Percentiles rank a stretch among this genome's conserved stretches.
These are phyloP conservation scores for Danio choprae DNA, from an alignment of 2,797 vertebrate species.

Conservation along the genomic window DNA sequence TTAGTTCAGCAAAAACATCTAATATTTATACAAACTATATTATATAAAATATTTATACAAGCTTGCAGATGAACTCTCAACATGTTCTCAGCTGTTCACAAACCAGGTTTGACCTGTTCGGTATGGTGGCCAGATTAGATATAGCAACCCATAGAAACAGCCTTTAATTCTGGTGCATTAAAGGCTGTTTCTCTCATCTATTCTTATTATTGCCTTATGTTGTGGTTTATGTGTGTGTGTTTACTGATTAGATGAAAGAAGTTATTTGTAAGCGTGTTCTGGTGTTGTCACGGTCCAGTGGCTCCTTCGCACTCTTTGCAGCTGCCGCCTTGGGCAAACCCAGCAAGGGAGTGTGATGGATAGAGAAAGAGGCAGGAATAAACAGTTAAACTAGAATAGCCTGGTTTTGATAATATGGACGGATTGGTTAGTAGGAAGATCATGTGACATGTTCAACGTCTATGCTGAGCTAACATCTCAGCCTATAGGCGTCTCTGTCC, in stretches of 20 bases:
- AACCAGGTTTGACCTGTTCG: too few species aligned
- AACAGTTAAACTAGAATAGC: not conserved
- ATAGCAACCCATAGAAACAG: too few species aligned
- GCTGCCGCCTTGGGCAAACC: constrained; percentile 3
- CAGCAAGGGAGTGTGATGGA: not conserved
- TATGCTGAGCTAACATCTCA: constrained; percentile 1
- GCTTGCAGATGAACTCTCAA: too few species aligned
- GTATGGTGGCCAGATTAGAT: too few species aligned
- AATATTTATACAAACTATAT: too few species aligned
- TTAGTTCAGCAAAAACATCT: too few species aligned
- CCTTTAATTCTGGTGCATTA: too few species aligned
- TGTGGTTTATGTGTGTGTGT: constrained; percentile 30
- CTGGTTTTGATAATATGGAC: not conserved
- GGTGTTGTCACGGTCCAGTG: constrained; percentile 32
- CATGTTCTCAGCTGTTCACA: too few species aligned
- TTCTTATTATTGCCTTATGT: constrained; percentile 6
- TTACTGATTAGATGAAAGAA: constrained; percentile 40
- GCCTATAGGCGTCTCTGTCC: constrained; percentile 1
- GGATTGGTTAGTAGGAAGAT: not conserved
- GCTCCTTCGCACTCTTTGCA: constrained; percentile 14
- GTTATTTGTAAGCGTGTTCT: constrained; percentile 44
- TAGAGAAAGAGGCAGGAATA: not conserved
- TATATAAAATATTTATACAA: too few species aligned
- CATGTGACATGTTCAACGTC: not conserved
- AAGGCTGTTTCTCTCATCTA: not conserved